A percentile compares a stretch with the other conserved stretches of the same genome.
Conservation (phyloP, 2,888 invertebrate genomes). For the Diadromus collaris region DNA sequence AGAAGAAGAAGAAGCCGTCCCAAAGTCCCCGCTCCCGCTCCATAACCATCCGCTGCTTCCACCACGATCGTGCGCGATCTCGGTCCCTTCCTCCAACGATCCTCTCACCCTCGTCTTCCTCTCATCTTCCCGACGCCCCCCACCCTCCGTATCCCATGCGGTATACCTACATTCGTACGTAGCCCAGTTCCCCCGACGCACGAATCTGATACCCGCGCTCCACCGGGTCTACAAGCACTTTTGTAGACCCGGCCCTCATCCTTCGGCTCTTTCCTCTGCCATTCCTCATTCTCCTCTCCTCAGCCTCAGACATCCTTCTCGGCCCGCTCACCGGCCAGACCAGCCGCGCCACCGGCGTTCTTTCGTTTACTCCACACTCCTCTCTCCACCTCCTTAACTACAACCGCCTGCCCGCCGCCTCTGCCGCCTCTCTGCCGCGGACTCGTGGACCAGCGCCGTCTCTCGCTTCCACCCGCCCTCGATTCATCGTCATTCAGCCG, state of each 20-base stretch:
- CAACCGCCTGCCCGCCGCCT: conserved; percentile 50
- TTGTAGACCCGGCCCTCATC: neutral
- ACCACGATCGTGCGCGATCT: conserved; percentile 55
- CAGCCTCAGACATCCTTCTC: neutral
- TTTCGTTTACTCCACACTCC: conserved; percentile 29
- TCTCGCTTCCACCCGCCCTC: conserved; percentile 60
- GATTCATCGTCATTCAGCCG: conserved; percentile 25
- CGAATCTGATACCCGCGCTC: neutral
- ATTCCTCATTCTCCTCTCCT: conserved; percentile 2
- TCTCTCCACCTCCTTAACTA: conserved; percentile 55
- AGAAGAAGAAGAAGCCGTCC: neutral
- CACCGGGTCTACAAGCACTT: neutral
- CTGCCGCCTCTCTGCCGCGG: conserved; percentile 54
- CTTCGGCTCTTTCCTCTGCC: conserved; percentile 13
- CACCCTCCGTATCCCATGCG: neutral
- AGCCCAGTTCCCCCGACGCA: neutral
- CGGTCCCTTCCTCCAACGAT: conserved; percentile 22
- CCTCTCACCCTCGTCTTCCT: conserved; percentile 42
- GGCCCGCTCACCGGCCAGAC: neutral
- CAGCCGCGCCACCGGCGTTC: conserved; percentile 44
- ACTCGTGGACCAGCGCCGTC: conserved; percentile 64
- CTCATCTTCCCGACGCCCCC: neutral
- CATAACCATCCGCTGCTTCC: conserved; percentile 19
- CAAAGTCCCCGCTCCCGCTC: neutral
- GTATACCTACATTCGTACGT: neutral